These are phyloP conservation scores for Cephus runcator DNA, from an alignment of 2,888 invertebrate genomes.

Conservation along the genomic window DNA sequence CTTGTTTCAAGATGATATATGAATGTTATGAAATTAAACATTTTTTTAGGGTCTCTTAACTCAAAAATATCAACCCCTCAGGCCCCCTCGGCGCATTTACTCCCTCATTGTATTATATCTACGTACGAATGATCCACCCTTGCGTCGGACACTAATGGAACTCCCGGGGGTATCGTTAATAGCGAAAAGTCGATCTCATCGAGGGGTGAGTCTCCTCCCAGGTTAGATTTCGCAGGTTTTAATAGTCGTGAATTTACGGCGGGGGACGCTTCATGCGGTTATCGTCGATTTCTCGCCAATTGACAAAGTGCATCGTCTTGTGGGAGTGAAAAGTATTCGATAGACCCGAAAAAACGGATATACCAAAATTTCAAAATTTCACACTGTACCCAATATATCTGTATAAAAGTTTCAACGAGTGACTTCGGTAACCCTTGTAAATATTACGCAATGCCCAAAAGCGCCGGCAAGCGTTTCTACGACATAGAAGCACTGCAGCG, in stretches of 20 bases:
- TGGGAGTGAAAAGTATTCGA: background rate
- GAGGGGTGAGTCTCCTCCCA: background rate
- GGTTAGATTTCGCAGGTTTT: background rate
- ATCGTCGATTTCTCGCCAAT: background rate
- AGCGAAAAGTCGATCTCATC: constrained; percentile 12
- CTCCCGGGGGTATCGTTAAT: constrained; percentile 25
- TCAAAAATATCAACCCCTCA: constrained; percentile 36
- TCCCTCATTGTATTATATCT: background rate
- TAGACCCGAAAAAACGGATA: background rate
- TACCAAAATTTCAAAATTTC: background rate
- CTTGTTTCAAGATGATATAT: background rate
- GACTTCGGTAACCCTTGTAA: background rate
- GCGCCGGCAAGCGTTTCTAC: background rate
- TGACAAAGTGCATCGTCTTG: background rate
- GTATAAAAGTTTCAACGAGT: background rate
- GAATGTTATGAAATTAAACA: background rate
- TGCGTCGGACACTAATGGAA: constrained; percentile 56
- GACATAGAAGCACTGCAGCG: background rate
- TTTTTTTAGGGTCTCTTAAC: constrained; percentile 55
- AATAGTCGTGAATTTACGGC: background rate
- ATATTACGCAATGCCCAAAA: background rate
- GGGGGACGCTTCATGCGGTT: background rate
- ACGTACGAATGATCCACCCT: background rate
- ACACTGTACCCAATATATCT: background rate
- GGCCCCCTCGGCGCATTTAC: background rate